Percentiles rank a stretch among this genome's conserved stretches.
These are phyloP conservation scores for Brachyptera risi DNA, from an alignment of 2,888 invertebrate genomes.

Conservation along the genomic window DNA sequence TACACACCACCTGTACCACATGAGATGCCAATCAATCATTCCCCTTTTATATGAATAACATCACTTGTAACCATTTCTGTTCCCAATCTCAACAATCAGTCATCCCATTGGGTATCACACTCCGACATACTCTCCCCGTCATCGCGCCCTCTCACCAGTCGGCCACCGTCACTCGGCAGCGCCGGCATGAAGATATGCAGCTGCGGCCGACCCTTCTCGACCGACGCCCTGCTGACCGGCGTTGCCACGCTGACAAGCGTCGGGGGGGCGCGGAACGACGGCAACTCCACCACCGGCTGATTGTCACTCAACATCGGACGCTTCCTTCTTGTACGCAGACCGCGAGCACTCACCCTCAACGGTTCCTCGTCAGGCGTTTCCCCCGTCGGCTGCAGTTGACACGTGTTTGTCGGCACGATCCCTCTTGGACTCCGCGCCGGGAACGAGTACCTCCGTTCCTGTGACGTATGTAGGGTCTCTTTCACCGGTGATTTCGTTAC, in stretches of 20 bases:
- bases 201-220: conserved; percentile 45
- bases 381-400: background rate
- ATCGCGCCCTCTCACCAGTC: background rate
- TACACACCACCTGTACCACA: no score
- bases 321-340: conserved; percentile 14
- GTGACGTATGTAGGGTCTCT: background rate
- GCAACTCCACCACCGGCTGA: background rate
- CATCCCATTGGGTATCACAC: conserved; percentile 21
- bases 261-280: background rate
- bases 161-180: conserved; percentile 19
- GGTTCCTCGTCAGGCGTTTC: background rate
- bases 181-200: conserved; percentile 59
- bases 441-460: background rate
- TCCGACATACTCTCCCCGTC: conserved; percentile 22
- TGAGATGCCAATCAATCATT: no score
- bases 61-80: no score
- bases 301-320: conserved; percentile 1
- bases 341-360: conserved; percentile 3
- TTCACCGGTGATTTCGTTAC: background rate
- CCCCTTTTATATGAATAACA: no score
- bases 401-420: background rate
- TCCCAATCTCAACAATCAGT: no score
- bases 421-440: conserved; percentile 29
- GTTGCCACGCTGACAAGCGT: background rate
- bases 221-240: background rate